Base-by-base conservation (phyloP, 23 tunicate species). In the Aplidium turbinatum region DNA sequence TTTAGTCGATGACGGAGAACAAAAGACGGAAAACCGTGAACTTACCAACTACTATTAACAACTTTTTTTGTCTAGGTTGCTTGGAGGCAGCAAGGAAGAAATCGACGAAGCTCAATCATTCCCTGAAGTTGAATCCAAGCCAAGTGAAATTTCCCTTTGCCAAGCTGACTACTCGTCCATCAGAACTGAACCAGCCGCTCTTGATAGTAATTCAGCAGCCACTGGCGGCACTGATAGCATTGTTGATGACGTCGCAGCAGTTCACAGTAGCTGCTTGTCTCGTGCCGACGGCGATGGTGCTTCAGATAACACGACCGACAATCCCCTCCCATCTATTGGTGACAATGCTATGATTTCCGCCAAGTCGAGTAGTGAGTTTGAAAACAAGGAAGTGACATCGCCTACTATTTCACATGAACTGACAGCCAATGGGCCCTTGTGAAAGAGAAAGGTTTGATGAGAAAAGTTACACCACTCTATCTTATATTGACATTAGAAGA, bases 361-460 rank as follows among this genome's bases (percentile, higher is more conserved):
- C 11, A 45, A 45, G 16, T 45, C 16, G 11, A n/a, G n/a, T n/a
- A n/a, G 50, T 11, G 11, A 45, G 9, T 62, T 72, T 31, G 63
- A 72, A 48, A 72, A 72, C 35, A 72, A 48, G 33, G 77, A 72
- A 72, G 77, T 72, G 55, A 72, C 77, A 47, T 72, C 77, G 33
- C 53, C 77, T 27, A 51, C 77, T 3, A 24, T 18, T 72, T 45
- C 52, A 1, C 24, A 5, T 30, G 33, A 35, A 21, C 30, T 72
- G 20, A 31, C 33, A 4, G 55, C 33, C 33, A 72, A 72, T 28
- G 77, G 77, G 63, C 77, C 77, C 45, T 45, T 72, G 63, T 72
- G 77, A 72, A n/a, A n/a, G n/a, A n/a, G n/a, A n/a, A n/a, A n/a
- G n/a, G n/a, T n/a, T n/a, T n/a, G n/a, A n/a, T n/a, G n/a, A n/a